These are phyloP conservation scores for Leistus spinibarbis DNA, from an alignment of 2,888 invertebrate genomes.

Conservation along the genomic window DNA sequence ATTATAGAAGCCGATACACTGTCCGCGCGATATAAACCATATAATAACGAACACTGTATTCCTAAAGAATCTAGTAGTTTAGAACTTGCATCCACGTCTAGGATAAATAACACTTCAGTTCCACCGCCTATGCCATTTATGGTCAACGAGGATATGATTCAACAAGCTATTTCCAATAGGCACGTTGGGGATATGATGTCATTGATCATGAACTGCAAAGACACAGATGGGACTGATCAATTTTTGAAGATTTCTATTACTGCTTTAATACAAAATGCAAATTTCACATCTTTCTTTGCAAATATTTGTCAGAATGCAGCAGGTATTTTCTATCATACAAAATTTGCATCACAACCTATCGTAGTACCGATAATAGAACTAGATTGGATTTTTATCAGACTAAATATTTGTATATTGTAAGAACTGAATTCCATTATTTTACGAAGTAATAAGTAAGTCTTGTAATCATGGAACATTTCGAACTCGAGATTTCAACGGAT, in stretches of 20 bases:
- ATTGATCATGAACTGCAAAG: slow-evolving; percentile 19
- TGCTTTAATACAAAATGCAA: background rate
- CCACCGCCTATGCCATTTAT: background rate
- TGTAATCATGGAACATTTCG: too few relatives aligned
- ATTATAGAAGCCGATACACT: slow-evolving; percentile 11
- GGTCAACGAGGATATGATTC: background rate
- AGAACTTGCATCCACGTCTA: background rate
- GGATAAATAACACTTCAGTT: background rate
- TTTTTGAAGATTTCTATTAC: slow-evolving; percentile 17
- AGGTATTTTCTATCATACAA: slow-evolving; percentile 7
- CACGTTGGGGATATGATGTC: background rate
- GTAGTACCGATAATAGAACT: too few relatives aligned
- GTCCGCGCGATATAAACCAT: background rate
- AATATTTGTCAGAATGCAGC: slow-evolving; percentile 6
- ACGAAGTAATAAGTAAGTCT: too few relatives aligned
- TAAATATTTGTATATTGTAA: too few relatives aligned
- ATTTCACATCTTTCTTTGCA: slow-evolving; percentile 8
- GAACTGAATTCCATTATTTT: too few relatives aligned
- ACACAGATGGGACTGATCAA: slow-evolving; percentile 6
- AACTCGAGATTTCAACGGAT: too few relatives aligned
- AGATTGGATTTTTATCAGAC: too few relatives aligned
- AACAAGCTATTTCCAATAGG: background rate
- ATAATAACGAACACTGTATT: background rate
- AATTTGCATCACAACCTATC: background rate
- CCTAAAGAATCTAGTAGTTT: background rate